Conservation (phyloP, 2,113 vertebrate species). For the Rhinolophus ferrumequinum region DNA sequence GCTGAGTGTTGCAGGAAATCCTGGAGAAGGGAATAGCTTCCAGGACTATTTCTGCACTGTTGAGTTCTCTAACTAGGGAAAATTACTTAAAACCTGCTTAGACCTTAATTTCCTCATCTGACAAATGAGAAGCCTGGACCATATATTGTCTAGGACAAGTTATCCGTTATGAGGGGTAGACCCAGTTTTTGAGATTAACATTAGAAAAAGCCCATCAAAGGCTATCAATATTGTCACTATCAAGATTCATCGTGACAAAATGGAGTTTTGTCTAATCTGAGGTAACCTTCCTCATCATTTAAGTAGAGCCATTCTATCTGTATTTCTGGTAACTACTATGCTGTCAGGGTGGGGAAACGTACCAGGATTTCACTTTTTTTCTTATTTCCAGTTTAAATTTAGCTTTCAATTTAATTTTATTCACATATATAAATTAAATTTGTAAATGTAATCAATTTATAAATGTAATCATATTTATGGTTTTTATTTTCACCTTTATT, state of each 20-base stretch:
- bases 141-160: neutral
- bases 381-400: neutral
- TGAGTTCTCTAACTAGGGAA: neutral
- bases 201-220: neutral
- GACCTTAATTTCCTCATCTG: neutral
- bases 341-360: neutral
- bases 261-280: neutral
- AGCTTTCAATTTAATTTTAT: neutral
- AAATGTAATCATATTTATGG: neutral
- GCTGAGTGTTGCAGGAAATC: neutral
- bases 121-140: neutral
- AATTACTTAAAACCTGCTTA: neutral
- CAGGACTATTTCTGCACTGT: neutral
- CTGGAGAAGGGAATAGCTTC: neutral
- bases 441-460: neutral
- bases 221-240: neutral
- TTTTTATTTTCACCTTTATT: conserved; percentile 1
- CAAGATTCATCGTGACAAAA: conserved; percentile 25
- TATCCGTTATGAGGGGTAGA: neutral
- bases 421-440: neutral
- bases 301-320: neutral
- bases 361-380: neutral
- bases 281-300: neutral
- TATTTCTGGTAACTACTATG: neutral
- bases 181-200: neutral